Percentiles rank a stretch among this genome's conserved stretches.
These are phyloP conservation scores for Elmis aenea DNA, from an alignment of 2,888 invertebrate species.

Conservation along the genomic window DNA sequence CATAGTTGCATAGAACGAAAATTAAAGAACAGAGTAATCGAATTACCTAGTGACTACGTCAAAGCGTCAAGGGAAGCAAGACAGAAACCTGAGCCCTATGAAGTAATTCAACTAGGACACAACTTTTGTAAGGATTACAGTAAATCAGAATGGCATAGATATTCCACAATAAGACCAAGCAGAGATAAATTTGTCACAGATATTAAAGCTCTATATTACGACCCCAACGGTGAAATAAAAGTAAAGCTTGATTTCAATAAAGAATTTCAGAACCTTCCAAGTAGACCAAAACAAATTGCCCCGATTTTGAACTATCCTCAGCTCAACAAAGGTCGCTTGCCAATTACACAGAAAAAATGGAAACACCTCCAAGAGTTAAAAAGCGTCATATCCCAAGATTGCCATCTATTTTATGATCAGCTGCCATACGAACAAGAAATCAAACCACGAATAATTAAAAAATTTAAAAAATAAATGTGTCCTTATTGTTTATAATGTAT, in stretches of 20 bases:
- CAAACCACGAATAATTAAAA: neutral
- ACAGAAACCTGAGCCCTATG: constrained; percentile 14
- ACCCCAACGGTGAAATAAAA: constrained; percentile 3
- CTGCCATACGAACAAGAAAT: constrained; percentile 1
- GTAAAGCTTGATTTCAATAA: constrained; percentile 8
- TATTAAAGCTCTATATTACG: constrained; percentile 9
- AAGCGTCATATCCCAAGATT: constrained; percentile 9
- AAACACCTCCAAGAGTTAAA: constrained; percentile 11
- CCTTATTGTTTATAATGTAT: no score
- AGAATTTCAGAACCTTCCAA: constrained; percentile 8
- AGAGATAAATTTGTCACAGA: constrained; percentile 9
- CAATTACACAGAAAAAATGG: constrained; percentile 8
- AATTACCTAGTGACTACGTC: neutral
- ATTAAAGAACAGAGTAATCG: constrained; percentile 5
- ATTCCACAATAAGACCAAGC: constrained; percentile 4
- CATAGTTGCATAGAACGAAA: constrained; percentile 34
- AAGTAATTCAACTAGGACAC: constrained; percentile 7
- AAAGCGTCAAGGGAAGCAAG: constrained; percentile 2
- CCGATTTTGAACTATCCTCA: neutral
- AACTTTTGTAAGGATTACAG: constrained; percentile 1
- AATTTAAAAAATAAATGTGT: no score
- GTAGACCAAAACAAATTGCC: constrained; percentile 1
- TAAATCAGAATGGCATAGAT: neutral
- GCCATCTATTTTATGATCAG: constrained; percentile 10
- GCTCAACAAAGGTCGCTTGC: neutral